Base-by-base conservation (phyloP, 2,113 vertebrate genomes). In the Hiodon alosoides region DNA sequence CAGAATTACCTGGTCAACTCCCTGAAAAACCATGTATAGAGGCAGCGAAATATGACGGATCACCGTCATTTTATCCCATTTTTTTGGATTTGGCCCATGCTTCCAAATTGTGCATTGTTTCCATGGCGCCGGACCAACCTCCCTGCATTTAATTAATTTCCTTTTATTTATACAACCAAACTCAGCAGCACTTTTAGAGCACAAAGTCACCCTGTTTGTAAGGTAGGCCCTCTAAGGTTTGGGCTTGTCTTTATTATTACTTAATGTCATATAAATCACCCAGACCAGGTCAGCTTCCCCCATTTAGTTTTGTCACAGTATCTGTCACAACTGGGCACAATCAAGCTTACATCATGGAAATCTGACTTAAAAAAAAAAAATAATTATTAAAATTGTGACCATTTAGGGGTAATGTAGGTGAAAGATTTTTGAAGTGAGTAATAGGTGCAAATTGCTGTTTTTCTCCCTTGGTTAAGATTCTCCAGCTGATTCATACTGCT, bases 91-190 rank as follows among this genome's bases (percentile, higher is more conserved):
- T 93, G 93, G 94, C 91, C 57, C 79, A 79, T 14, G 84, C 86
- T 83, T 90, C 84, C 81, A 89, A 87, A 87, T 88, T 91, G 87
- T 90, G 85, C 86, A 83, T 88, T 89, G 84, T 94, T 93, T 93
- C 90, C 88, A 84, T 86, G 89, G 94, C 86, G 89, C 92, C 94
- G 90, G 90, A 92, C 90, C 89, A 89, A 84, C 90, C 83, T 82
- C 91, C 87, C 90, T 89, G 77, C 89, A 89, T 92, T 94, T 93
- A 93, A 95, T 96, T 95, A 93, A 95, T 94, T 94, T 94, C 93
- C 94, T 92, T 93, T 90, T 90, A 78, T 91, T 94, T 91, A 91
- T 86, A 83, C 83, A 91, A 87, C 86, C 88, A 55, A 85, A 82
- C 79, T 76, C 84, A 83, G 80, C 84, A 85, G 87, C 80, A 77